These are phyloP conservation scores for Clepsis dumicolana DNA, from an alignment of 2,888 invertebrate species.

Conservation along the genomic window DNA sequence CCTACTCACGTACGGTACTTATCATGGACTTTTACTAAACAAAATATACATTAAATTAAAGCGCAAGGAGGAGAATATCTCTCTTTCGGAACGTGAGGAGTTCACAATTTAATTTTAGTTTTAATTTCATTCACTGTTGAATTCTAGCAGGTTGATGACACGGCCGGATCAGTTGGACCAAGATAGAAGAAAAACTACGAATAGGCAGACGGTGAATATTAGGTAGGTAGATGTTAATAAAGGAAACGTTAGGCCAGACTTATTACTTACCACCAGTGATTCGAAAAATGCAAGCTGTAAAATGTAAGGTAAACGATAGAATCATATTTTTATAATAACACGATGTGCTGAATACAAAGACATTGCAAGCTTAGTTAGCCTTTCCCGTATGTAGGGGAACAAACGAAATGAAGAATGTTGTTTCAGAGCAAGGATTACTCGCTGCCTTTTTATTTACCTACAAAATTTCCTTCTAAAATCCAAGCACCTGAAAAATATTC, in stretches of 20 bases:
- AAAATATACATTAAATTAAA: not conserved
- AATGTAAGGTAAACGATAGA: not conserved
- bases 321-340: not conserved
- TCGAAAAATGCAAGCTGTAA: not conserved
- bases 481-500: slow-evolving; percentile 41
- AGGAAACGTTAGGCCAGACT: not conserved
- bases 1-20: slow-evolving; percentile 11
- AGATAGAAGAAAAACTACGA: too few species aligned
- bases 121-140: too few species aligned
- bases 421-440: slow-evolving; percentile 26
- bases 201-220: not conserved
- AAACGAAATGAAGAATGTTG: slow-evolving; percentile 33
- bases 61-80: not conserved
- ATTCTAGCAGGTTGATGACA: too few species aligned
- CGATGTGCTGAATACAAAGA: not conserved
- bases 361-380: slow-evolving; percentile 24
- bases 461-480: slow-evolving; percentile 33
- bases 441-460: slow-evolving; percentile 29
- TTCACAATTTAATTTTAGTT: too few species aligned
- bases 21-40: not conserved
- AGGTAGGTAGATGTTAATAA: too few species aligned
- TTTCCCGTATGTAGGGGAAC: slow-evolving; percentile 20
- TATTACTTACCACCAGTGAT: not conserved
- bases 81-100: not conserved
- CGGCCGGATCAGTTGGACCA: too few species aligned